These are phyloP conservation scores for Neria commutata DNA, from an alignment of 2,888 invertebrate genomes.

Conservation along the genomic window DNA sequence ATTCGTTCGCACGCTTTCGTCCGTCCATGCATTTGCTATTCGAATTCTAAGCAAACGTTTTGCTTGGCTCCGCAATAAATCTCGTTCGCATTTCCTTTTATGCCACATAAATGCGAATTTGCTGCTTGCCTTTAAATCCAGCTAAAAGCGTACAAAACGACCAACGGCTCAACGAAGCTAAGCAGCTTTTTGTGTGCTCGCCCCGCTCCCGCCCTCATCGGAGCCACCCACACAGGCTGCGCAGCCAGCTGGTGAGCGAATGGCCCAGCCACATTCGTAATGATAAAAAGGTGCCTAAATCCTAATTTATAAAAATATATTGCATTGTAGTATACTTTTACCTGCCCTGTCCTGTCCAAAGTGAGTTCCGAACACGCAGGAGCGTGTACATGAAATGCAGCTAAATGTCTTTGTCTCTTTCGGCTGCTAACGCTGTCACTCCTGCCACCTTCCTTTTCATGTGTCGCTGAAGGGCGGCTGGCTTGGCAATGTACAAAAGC, in stretches of 20 bases:
- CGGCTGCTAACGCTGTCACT: neutral
- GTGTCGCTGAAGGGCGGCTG: no score
- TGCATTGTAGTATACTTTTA: neutral
- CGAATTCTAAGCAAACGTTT: conserved; percentile 5
- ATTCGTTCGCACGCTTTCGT: no score
- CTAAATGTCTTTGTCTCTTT: neutral
- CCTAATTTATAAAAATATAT: conserved; percentile 6
- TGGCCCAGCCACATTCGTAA: neutral
- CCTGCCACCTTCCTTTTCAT: no score
- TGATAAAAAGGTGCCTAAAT: conserved; percentile 9
- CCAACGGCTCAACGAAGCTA: conserved; percentile 2
- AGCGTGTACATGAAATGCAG: neutral
- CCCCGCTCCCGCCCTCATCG: neutral
- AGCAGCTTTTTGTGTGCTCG: conserved; percentile 4
- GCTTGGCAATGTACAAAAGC: neutral
- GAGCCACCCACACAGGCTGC: neutral
- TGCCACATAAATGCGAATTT: neutral
- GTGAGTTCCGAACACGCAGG: no score
- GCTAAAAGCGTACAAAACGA: conserved; percentile 1
- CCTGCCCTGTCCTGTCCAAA: no score
- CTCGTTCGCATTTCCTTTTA: neutral
- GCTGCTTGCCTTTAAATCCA: neutral
- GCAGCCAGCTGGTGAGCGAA: neutral
- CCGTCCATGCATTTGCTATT: no score
- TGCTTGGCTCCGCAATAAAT: conserved; percentile 14